Evolutionary conservation across 2,888 invertebrate species (phyloP).

Genomic region (Pristionchus mayeri): DNA sequence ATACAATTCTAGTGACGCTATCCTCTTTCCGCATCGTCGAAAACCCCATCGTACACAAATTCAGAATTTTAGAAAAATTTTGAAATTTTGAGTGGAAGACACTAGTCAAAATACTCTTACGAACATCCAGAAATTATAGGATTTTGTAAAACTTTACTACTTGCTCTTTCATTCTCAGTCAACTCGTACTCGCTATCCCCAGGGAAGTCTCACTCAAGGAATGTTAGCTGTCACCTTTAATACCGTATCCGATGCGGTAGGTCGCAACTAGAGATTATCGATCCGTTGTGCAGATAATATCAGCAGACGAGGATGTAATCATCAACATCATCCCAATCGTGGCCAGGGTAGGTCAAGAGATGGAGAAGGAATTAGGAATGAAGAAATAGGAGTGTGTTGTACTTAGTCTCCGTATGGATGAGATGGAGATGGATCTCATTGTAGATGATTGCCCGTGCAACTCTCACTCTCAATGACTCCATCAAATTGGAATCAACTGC

Average conservation of each 20-base stretch:
- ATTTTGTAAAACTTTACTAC: neutral
- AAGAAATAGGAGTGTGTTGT: no score
- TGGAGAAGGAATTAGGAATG: no score
- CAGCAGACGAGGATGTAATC: conserved; percentile 18
- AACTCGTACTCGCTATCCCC: conserved; percentile 49
- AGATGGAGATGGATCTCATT: no score
- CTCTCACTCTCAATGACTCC: conserved; percentile 60
- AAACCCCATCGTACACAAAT: no score
- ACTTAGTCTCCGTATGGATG: no score
- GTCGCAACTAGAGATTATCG: conserved; percentile 64
- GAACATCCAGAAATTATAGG: no score
- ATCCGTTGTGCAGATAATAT: conserved; percentile 56
- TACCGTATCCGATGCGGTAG: conserved; percentile 65
- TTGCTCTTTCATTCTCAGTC: conserved; percentile 52
- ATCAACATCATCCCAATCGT: neutral
- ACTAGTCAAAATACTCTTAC: neutral
- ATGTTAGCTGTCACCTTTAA: conserved; percentile 75
- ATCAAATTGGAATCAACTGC: conserved; percentile 67
- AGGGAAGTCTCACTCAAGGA: conserved; percentile 59
- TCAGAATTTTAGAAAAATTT: no score
- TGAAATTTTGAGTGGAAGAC: neutral
- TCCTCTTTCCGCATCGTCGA: no score
- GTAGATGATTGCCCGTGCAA: conserved; percentile 67
- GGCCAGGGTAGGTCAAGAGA: conserved; percentile 40
- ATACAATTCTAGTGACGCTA: no score